Percentiles rank a stretch among this genome's conserved stretches.
Conservation (phyloP, 1,140 invertebrate species). For the Mizuhopecten yessoensis region DNA sequence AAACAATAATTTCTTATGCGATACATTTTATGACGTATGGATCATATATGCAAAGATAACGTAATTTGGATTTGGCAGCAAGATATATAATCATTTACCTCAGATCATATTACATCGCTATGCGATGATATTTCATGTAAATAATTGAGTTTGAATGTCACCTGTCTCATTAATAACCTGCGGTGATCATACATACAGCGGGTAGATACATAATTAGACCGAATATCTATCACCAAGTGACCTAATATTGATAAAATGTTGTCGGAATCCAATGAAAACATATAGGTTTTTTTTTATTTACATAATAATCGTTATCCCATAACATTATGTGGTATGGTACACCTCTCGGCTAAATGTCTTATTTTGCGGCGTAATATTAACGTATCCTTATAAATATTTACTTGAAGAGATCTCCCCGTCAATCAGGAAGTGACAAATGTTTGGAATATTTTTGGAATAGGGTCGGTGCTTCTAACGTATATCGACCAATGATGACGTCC, state of each 20-base stretch:
- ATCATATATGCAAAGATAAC: too few species aligned
- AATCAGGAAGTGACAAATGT: constrained; percentile 8
- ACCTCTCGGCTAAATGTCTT: neutral
- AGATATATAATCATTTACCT: too few species aligned
- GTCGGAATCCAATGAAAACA: neutral
- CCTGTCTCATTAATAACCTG: too few species aligned
- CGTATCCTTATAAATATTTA: neutral
- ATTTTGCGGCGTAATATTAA: neutral
- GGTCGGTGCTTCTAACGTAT: neutral
- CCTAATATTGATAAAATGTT: neutral
- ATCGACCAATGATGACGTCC: constrained; percentile 15
- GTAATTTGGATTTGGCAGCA: too few species aligned
- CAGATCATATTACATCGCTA: too few species aligned
- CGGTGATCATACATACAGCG: too few species aligned
- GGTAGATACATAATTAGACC: too few species aligned
- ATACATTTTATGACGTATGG: too few species aligned
- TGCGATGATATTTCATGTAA: too few species aligned
- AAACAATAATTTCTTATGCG: too few species aligned
- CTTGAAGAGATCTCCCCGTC: neutral
- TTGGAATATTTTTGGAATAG: neutral
- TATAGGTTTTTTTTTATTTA: neutral
- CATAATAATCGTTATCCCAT: neutral
- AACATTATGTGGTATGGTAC: neutral
- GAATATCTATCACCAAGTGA: too few species aligned
- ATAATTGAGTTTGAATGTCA: too few species aligned